Base-by-base conservation (phyloP, 2,888 invertebrate genomes). In the Plagodis pulveraria region DNA sequence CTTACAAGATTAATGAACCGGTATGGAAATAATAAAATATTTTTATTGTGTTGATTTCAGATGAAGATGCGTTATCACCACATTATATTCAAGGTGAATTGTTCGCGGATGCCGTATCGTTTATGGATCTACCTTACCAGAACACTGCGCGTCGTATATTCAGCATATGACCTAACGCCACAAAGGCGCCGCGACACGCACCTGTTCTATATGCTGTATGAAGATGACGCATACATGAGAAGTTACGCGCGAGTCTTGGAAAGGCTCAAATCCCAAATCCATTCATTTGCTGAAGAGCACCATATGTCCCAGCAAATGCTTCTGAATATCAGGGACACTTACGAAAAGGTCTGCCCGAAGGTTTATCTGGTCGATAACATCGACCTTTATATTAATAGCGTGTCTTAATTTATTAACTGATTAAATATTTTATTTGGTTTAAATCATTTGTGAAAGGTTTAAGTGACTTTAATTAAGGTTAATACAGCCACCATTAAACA, bases 21-120 rank as follows among this genome's bases (percentile, higher is more conserved):
- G 22, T n/a, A 4, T 22, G 22, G 22, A 22, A 22, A 22, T 36
- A 36, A 9, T 6, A 10, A 10, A 10, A 40, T 40, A 10, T 9
- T n/a, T n/a, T n/a, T n/a, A n/a, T n/a, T n/a, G n/a, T n/a, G n/a
- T n/a, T 44, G 32, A 32, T 55, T 55, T 11, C 43, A 55, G 55
- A 55, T 55, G 55, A 55, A 55, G 22, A 43, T 55, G 11, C 55
- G 47, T 11, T 55, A 55, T 11, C 42, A 42, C 8, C 55, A 55
- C 55, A 49, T 55, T 2, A 49, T 32, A 4, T 36, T 55, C 10
- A 55, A 38, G 49, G 32, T 44, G 5, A 33, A 11, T 5, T 11
- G 43, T 6, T n/a, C 5, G 8, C n/a, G 12, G 1, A 55, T 55
- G 55, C 55, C 55, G 43, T 36, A 35, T 6, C 11, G 35, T 10